Conservation (phyloP, 2,797 vertebrate species). For the Chloroceryle inda region DNA sequence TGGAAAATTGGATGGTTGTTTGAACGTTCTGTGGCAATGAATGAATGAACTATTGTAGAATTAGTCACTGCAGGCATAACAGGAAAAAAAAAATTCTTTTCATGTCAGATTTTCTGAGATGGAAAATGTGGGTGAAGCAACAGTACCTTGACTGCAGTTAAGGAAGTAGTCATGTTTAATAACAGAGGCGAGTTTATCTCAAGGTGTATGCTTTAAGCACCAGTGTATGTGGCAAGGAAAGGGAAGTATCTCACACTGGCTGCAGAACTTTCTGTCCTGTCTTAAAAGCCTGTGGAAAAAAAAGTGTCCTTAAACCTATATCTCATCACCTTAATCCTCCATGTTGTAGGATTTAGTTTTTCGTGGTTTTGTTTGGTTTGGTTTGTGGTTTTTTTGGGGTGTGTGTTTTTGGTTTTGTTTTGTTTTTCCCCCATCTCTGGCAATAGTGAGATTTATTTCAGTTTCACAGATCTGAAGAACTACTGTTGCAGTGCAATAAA, state of each 20-base stretch:
- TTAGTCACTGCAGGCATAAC: conserved; percentile 74
- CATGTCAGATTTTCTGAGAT: conserved; percentile 70
- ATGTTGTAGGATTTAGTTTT: not conserved
- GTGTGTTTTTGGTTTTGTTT: not conserved
- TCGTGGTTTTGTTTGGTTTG: not conserved
- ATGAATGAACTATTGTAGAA: conserved; percentile 85
- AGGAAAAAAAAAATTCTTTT: conserved; percentile 40
- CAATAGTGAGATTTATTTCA: not conserved
- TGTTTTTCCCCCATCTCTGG: not conserved
- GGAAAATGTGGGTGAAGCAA: conserved; percentile 76
- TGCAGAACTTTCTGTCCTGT: not conserved
- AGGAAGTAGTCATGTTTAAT: conserved; percentile 19
- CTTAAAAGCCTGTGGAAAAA: not conserved
- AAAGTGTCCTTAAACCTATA: not conserved
- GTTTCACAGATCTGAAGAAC: conserved; percentile 25
- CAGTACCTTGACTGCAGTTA: conserved; percentile 33
- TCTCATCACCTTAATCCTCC: conserved; percentile 8
- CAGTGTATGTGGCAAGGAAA: not conserved
- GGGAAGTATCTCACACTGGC: not conserved
- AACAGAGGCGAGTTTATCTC: conserved; percentile 1
- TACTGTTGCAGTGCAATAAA: not conserved
- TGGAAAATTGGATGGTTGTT: conserved; percentile 82
- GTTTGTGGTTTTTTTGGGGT: no score
- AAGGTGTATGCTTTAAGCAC: not conserved
- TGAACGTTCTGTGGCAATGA: conserved; percentile 74